Evolutionary conservation across 2,797 vertebrate species (phyloP).

Genomic region (Paguma larvata): DNA sequence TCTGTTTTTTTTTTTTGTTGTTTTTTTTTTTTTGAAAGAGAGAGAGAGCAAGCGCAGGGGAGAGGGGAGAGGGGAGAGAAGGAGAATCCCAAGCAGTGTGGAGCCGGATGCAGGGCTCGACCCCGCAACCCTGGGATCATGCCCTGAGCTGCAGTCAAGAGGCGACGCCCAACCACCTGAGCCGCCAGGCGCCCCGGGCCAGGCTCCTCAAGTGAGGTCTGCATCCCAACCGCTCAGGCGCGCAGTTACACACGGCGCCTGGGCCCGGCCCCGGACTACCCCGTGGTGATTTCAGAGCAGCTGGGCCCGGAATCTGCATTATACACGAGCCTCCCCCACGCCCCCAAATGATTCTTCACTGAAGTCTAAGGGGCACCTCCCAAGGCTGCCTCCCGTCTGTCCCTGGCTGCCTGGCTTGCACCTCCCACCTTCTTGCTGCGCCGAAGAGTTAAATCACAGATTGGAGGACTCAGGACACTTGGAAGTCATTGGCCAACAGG

Average conservation of each 20-base stretch:
- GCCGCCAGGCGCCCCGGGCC: too few relatives aligned
- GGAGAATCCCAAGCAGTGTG: too few relatives aligned
- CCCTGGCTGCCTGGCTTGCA: neutral
- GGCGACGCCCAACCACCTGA: too few relatives aligned
- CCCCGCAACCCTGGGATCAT: too few relatives aligned
- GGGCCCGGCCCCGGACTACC: neutral
- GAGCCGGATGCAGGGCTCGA: too few relatives aligned
- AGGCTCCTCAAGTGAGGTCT: neutral
- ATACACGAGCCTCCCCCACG: neutral
- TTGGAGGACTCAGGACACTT: neutral
- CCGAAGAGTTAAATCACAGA: neutral
- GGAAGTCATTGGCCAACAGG: neutral
- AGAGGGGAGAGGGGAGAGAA: too few relatives aligned
- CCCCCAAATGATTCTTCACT: neutral
- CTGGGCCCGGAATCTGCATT: neutral
- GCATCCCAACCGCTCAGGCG: neutral
- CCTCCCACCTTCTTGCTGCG: neutral
- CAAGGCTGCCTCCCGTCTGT: neutral
- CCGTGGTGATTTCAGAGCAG: neutral
- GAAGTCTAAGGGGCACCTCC: neutral
- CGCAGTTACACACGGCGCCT: neutral
- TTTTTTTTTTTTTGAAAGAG: too few relatives aligned
- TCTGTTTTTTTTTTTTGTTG: too few relatives aligned
- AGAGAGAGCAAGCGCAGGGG: too few relatives aligned
- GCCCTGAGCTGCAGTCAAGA: too few relatives aligned